Evolutionary conservation across 2,113 vertebrate species (phyloP), one percentile per base, ranked within the genome.

Genomic region (Hydropotes inermis): DNA sequence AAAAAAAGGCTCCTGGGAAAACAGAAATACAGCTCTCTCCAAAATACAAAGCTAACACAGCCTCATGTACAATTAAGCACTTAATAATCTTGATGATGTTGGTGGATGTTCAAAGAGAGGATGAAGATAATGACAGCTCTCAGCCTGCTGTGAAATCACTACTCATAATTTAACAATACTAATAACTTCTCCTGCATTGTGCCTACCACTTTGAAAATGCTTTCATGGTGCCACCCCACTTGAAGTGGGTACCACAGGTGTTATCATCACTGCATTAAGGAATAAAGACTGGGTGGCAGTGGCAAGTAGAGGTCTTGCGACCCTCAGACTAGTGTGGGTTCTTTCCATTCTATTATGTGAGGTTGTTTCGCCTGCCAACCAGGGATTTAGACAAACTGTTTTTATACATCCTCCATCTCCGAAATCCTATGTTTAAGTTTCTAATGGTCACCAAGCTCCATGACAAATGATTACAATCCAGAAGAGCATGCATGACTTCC

Each of bases 1-100:
- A 45, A 33, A 45, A 76, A 91, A 90, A 96, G 78, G 39, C 19
- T 92, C 43, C 27, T 91, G 30, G 78, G 74, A 61, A 81, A 96
- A 88, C 23, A 88, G n/a, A 61, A 93, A 50, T 15, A 76, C 15
- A 43, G 21, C 43, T 88, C 52, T 97, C 82, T 85, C 4, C 84
- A 52, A 50, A 91, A 95, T 30, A 90, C 94, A 92, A 81, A 9
- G 14, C 64, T 81, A 83, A 50, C 47, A 39, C 6, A 89, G n/a
- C 55, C 27, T 95, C 16, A 6, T 25, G 4, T 79, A 36, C 27
- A 74, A 96, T 91, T 70, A 55, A 86, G 87, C 7, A 30, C 45
- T 81, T 95, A 96, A 89, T 91, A 82, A 92, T 47, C 27, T 19
- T 95, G 82, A 92, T 85, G 87, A 87, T 45, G 33, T 86, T 93